Base-by-base conservation (phyloP, 2,888 invertebrate species). In the Leptinotarsa peninsularis region DNA sequence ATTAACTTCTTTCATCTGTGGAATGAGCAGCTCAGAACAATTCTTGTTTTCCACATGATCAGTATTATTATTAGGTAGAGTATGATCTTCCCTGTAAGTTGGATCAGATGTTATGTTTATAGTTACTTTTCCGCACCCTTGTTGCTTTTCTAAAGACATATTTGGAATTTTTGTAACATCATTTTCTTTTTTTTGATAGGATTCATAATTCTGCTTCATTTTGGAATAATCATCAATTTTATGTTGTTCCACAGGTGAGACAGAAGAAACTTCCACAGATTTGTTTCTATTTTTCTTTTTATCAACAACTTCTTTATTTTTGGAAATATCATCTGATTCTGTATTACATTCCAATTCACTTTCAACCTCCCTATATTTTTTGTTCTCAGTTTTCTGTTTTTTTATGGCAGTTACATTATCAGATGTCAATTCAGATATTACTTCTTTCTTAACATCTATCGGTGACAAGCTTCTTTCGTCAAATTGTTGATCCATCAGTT, bases 1-100 rank as follows among this genome's bases (percentile, higher is more conserved):
- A 33, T 71, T 54, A 18, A 71, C 66, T 71, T 60, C 27, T 14
- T 60, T 71, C 49, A 56, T 67, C 4, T 54, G 33, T 27, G 68
- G 67, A 18, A 56, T 67, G n/a, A 58, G 18, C 15, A 67, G 18
- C 7, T 74, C 71, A 14, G 60, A 49, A 54, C 58, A 43, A 63
- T 58, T 58, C 23, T 15, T 21, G 4, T 63, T 17, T 27, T 63
- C 43, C 7, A n/a, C 5, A 63, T 63, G 33, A 17, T 63, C 63
- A 63, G 17, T 33, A 43, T 33, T 17, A n/a, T 33, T 27, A 43
- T 63, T 27, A 33, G 17, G 63, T 5, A 3, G 3, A 33, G 63
- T 27, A 18, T 17, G 43, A 63, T 3, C 3, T 63, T 63, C 63
- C 18, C 7, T n/a, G 58, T 13, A 21, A 21, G n/a, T 58, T 58